Evolutionary conservation across 2,113 vertebrate genomes (phyloP).

Genomic region (Sceloporus tristichus): DNA sequence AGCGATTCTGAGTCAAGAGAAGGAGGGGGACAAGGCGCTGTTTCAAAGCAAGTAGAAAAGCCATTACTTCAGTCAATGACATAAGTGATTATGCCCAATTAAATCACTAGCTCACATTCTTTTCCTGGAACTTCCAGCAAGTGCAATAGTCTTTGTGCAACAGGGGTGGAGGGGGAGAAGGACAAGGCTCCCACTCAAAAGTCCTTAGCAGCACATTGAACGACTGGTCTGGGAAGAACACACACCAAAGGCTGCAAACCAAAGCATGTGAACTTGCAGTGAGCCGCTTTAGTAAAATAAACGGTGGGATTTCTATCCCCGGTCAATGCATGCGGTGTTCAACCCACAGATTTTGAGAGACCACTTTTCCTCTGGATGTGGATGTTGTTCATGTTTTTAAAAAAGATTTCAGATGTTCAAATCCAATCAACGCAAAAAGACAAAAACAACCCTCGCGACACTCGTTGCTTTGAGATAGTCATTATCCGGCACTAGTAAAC

Average conservation of each 20-base stretch:
- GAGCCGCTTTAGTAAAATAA: not conserved
- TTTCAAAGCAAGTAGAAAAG: not conserved
- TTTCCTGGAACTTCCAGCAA: not conserved
- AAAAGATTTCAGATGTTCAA: not conserved
- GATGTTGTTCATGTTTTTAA: too few relatives aligned
- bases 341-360: not conserved
- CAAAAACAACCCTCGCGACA: not conserved
- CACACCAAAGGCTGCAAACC: not conserved
- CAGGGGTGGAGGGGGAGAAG: too few relatives aligned
- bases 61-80: not conserved
- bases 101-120: not conserved
- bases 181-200: not conserved
- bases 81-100: not conserved
- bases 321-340: fast-evolving
- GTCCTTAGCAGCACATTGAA: not conserved
- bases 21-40: too few relatives aligned
- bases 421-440: not conserved
- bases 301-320: not conserved
- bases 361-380: not conserved
- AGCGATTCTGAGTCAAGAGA: not conserved
- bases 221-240: not conserved
- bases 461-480: not conserved
- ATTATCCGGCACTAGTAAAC: not conserved
- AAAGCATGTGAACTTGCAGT: not conserved
- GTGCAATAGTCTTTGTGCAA: not conserved